Base-by-base conservation (phyloP, 2,888 invertebrate genomes). In the Sicus ferrugineus region DNA sequence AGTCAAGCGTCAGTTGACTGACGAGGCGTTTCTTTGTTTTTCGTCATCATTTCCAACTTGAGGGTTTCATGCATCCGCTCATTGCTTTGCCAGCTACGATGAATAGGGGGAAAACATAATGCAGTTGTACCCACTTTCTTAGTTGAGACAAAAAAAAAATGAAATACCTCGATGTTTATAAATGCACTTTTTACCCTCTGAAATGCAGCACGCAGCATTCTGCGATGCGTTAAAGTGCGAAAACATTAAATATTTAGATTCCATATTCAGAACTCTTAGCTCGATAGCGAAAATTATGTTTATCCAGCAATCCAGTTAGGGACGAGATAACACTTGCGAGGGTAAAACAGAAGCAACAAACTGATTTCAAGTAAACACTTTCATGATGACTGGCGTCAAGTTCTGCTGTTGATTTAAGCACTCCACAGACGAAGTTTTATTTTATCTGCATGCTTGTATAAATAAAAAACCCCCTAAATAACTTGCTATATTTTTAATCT, bases 121-220 rank as follows among this genome's bases (percentile, higher is more conserved):
- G 14, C 54, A 26, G 6, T 23, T 23, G 23, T 23, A n/a, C 11
- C 26, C 23, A 21, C 52, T 19, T 52, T 50, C 7, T 50, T 50
- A n/a, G 16, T 9, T 6, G 52, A 9, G 19, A 28, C 26, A 23
- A 3, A 28, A 16, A 28, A 1, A 28, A 23, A 54, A 23, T 14
- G 14, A 28, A 28, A 28, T 54, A 7, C 7, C 14, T 3, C 46
- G 28, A 54, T 14, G 9, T 6, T 4, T 26, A 5, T 26, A 54
- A 54, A 54, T 14, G 23, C 42, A 42, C n/a, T 42, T 42, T 38
- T 4, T 54, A 23, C 54, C 3, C 23, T 26, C 54, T 7, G 3
- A 54, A 46, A 16, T 46, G 26, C 28, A 54, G 16, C 16, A 54
- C 54, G 54, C 54, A 54, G n/a, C 42, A 26, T 54, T 54, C 54